Evolutionary conservation across 2,888 invertebrate genomes (phyloP).

Genomic region (Rhamnusium bicolor): DNA sequence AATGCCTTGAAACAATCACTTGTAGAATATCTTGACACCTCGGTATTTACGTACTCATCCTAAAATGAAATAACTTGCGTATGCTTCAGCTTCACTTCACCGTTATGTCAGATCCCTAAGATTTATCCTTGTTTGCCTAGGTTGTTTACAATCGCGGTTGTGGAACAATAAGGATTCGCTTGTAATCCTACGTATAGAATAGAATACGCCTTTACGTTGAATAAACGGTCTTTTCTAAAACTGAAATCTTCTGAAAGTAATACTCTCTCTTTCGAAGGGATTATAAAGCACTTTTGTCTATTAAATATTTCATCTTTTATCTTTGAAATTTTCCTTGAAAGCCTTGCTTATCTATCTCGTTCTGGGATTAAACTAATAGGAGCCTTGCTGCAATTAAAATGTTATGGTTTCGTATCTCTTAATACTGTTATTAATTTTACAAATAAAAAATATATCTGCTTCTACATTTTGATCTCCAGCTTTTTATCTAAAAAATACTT

Average conservation of each 20-base stretch:
- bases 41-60: constrained; percentile 31
- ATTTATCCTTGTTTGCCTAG: constrained; percentile 45
- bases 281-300: constrained; percentile 23
- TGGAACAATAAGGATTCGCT: constrained; percentile 50
- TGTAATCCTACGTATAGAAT: constrained; percentile 32
- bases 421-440: background rate
- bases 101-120: constrained; percentile 32
- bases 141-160: constrained; percentile 45
- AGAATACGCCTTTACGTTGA: background rate
- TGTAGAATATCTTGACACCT: constrained; percentile 32
- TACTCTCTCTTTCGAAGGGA: constrained; percentile 5
- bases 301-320: constrained; percentile 17
- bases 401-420: background rate
- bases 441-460: too few species aligned
- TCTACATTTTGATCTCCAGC: background rate
- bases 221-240: constrained; percentile 18
- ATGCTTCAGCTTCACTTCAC: constrained; percentile 7
- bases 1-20: constrained; percentile 41
- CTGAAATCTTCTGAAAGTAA: constrained; percentile 26
- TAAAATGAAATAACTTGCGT: constrained; percentile 34
- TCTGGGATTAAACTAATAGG: background rate
- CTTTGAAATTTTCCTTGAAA: background rate
- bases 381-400: background rate
- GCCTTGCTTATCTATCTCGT: background rate
- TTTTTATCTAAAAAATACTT: background rate